Percentiles rank a stretch among this genome's conserved stretches.
Evolutionary conservation across 2,888 invertebrate species (phyloP).

Genomic region (Torymus auratus): DNA sequence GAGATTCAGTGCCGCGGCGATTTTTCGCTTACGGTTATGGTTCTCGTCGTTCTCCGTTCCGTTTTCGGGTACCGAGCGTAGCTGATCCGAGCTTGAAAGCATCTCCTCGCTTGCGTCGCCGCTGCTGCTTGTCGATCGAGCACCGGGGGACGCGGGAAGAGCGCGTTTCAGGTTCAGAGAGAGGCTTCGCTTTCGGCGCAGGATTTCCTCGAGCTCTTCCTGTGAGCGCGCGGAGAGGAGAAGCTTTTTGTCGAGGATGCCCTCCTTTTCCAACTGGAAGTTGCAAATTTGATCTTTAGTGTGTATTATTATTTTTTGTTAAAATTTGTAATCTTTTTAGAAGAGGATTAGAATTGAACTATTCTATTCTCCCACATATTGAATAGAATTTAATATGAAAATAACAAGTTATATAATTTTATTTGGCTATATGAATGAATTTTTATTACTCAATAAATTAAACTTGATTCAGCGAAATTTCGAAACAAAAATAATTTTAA

Average conservation of each 20-base stretch:
- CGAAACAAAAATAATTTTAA: too few relatives aligned
- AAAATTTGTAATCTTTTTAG: too few relatives aligned
- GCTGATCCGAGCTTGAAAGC: constrained; percentile 53
- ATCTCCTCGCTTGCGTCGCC: constrained; percentile 68
- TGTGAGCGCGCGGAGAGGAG: constrained; percentile 77
- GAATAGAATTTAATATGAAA: too few relatives aligned
- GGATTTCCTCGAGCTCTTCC: constrained; percentile 78
- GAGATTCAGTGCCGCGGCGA: constrained; percentile 71
- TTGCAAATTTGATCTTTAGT: too few relatives aligned
- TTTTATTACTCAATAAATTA: too few relatives aligned
- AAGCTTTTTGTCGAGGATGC: constrained; percentile 74
- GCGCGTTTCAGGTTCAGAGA: constrained; percentile 83
- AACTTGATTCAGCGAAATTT: too few relatives aligned
- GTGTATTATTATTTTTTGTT: too few relatives aligned
- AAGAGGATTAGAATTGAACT: too few relatives aligned
- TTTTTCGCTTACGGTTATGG: constrained; percentile 70
- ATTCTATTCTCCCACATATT: too few relatives aligned
- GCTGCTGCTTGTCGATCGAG: constrained; percentile 65
- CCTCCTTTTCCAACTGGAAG: constrained; percentile 68
- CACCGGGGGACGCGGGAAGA: constrained; percentile 76
- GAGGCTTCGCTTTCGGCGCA: constrained; percentile 81
- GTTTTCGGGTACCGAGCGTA: neutral
- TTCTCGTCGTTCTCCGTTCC: constrained; percentile 17
- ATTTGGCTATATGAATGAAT: too few relatives aligned
- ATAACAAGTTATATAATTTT: too few relatives aligned